These are phyloP conservation scores for Neogobius melanostomus DNA, from an alignment of 2,113 vertebrate species.

Conservation along the genomic window DNA sequence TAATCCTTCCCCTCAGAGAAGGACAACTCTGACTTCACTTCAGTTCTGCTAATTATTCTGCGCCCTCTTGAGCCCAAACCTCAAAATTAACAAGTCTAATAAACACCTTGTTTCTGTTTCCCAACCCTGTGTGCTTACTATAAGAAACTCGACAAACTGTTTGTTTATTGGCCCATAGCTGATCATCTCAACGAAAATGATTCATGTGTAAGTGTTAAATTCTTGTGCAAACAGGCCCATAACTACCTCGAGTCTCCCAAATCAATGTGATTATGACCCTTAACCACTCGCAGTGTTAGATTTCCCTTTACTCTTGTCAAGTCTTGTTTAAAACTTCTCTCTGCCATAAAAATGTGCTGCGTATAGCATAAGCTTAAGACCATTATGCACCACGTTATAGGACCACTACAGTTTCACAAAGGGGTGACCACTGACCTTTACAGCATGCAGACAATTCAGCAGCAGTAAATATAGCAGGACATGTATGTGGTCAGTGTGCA, in stretches of 20 bases:
- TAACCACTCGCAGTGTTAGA: conserved; percentile 15
- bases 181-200: conserved; percentile 10
- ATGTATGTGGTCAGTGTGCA: conserved; percentile 4
- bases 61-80: too few relatives aligned
- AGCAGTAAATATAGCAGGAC: conserved; percentile 26
- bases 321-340: conserved; percentile 53
- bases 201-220: neutral
- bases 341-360: neutral
- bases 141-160: neutral
- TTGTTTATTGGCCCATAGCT: conserved; percentile 5
- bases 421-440: conserved; percentile 25
- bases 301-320: conserved; percentile 41
- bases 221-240: conserved; percentile 32
- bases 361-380: neutral
- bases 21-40: too few relatives aligned
- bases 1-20: too few relatives aligned
- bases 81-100: too few relatives aligned
- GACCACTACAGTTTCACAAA: neutral
- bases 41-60: too few relatives aligned
- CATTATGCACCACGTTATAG: conserved; percentile 7
- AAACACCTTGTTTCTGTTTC: too few relatives aligned
- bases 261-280: neutral
- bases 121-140: neutral
- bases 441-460: conserved; percentile 3
- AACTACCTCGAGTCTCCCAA: neutral